Percentiles rank a stretch among this genome's conserved stretches.
Conservation (phyloP, 2,888 invertebrate genomes). For the Papilio gigon region DNA sequence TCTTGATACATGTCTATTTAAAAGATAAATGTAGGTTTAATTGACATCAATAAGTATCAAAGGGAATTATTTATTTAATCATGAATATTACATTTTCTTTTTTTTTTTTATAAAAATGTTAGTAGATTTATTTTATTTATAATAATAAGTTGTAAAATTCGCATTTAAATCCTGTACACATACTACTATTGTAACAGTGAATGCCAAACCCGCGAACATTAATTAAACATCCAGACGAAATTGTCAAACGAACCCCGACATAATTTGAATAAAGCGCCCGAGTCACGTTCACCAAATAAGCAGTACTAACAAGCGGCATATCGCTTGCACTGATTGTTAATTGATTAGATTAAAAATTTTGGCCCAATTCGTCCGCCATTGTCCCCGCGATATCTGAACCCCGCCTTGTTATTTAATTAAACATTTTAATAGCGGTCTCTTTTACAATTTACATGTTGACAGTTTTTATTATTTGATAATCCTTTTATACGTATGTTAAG, state of each 20-base stretch:
- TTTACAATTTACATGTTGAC: slow-evolving; percentile 76
- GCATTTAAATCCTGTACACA: too few species aligned
- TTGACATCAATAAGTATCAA: neutral
- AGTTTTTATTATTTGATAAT: slow-evolving; percentile 56
- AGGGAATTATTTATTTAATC: neutral
- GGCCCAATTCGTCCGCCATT: slow-evolving; percentile 74
- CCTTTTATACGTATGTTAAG: slow-evolving; percentile 43
- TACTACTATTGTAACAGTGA: slow-evolving; percentile 29
- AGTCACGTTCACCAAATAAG: slow-evolving; percentile 81
- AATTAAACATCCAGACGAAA: slow-evolving; percentile 73
- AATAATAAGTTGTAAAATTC: too few species aligned
- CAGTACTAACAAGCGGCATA: slow-evolving; percentile 81
- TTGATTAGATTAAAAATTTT: slow-evolving; percentile 83
- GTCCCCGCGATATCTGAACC: slow-evolving; percentile 65
- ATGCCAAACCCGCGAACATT: slow-evolving; percentile 50
- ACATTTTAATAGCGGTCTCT: slow-evolving; percentile 74
- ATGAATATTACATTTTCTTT: too few species aligned
- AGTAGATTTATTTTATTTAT: too few species aligned
- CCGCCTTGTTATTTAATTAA: slow-evolving; percentile 65
- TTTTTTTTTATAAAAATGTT: too few species aligned
- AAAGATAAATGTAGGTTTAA: slow-evolving; percentile 13
- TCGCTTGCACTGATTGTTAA: slow-evolving; percentile 83
- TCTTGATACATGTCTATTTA: slow-evolving; percentile 4
- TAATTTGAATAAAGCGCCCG: slow-evolving; percentile 72
- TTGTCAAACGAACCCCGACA: slow-evolving; percentile 70